phyloP scores from a whole-genome alignment of 2,797 vertebrate species.

The Cyclura pinguis region DNA sequence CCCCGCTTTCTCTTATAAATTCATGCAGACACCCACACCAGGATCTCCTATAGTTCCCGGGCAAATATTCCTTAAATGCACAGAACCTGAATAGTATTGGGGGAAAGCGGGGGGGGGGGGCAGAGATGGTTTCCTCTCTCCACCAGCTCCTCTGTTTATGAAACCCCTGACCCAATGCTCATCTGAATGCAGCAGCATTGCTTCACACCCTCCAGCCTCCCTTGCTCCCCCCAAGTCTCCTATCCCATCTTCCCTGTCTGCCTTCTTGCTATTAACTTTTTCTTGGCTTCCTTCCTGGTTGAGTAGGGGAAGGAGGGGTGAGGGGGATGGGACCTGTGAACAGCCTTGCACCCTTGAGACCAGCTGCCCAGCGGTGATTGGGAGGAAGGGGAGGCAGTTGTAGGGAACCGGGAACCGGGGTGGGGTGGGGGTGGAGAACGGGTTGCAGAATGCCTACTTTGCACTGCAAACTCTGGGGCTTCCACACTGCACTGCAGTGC shows the following conservation, averaged over 20 bases:
- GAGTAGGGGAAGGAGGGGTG: background rate
- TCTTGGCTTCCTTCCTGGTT: background rate
- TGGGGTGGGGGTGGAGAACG: background rate
- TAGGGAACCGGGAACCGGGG: background rate
- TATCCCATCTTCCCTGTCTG: too few species aligned
- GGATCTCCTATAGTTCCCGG: background rate
- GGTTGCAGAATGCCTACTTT: slow-evolving; percentile 23
- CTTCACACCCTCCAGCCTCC: background rate
- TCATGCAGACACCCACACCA: background rate
- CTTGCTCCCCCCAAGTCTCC: too few species aligned
- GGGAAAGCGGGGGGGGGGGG: background rate
- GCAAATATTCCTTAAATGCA: slow-evolving; percentile 5
- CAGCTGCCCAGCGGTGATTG: background rate
- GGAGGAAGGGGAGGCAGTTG: background rate
- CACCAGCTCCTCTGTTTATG: background rate
- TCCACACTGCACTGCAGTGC: slow-evolving; percentile 54
- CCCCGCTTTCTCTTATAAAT: background rate
- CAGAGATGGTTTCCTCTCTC: background rate
- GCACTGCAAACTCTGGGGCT: slow-evolving; percentile 37
- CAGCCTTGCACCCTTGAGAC: slow-evolving; percentile 11
- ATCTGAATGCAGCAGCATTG: slow-evolving; percentile 19
- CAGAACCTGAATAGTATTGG: background rate
- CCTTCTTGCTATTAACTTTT: slow-evolving; percentile 22
- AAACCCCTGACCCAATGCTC: background rate
- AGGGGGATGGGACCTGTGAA: background rate